A percentile compares a stretch with the other conserved stretches of the same genome.
Evolutionary conservation across 2,888 invertebrate species (phyloP).

Genomic region (Cephus nigrinus): DNA sequence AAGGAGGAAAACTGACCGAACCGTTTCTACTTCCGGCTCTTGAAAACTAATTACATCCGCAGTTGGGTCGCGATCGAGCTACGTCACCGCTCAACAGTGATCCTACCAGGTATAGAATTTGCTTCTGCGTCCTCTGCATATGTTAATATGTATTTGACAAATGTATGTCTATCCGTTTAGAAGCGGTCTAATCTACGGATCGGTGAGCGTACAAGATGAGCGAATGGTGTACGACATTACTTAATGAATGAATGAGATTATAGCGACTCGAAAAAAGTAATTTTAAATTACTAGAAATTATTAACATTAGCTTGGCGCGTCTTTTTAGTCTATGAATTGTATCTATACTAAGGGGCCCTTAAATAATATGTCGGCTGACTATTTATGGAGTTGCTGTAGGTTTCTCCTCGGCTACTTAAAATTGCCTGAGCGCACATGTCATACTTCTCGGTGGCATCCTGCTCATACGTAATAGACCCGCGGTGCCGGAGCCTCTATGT

Average conservation of each 20-base stretch:
- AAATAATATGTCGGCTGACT: conserved; percentile 1
- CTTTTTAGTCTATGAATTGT: background rate
- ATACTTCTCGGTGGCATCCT: conserved; percentile 39
- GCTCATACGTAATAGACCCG: conserved; percentile 37
- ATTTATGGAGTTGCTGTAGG: conserved; percentile 12
- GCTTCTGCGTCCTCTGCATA: background rate
- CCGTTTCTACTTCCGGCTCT: conserved; percentile 49
- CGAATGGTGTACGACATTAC: background rate
- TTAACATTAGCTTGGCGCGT: background rate
- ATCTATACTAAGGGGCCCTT: background rate
- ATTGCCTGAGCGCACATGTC: conserved; percentile 38
- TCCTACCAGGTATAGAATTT: background rate
- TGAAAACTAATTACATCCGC: conserved; percentile 53
- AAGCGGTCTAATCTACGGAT: background rate
- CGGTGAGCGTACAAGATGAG: background rate
- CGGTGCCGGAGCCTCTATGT: conserved; percentile 6
- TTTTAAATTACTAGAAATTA: background rate
- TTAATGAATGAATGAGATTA: background rate
- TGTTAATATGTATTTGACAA: background rate
- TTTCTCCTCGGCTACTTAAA: conserved; percentile 37
- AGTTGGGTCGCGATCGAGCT: conserved; percentile 40
- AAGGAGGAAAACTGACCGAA: conserved; percentile 37
- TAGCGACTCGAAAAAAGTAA: background rate
- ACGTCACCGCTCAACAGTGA: conserved; percentile 27
- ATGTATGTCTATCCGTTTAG: background rate